Conservation (phyloP, 2,113 vertebrate genomes). For the Mastomys natalensis region DNA sequence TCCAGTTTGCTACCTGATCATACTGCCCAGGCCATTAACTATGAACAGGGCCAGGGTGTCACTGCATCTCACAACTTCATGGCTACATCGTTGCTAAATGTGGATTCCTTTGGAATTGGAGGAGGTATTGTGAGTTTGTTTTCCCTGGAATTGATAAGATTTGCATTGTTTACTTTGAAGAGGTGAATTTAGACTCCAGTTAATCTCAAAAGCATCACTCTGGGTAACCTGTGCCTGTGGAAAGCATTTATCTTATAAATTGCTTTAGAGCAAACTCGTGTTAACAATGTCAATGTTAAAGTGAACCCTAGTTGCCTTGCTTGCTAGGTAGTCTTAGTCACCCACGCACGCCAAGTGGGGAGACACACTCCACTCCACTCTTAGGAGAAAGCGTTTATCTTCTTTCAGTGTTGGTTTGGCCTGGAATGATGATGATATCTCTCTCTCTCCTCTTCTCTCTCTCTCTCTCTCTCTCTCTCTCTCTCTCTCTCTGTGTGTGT, state of each 20-base stretch:
- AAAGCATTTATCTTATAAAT: constrained; percentile 44
- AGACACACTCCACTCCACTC: neutral
- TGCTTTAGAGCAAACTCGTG: constrained; percentile 51
- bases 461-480: neutral
- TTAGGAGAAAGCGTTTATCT: constrained; percentile 33
- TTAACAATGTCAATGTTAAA: constrained; percentile 8
- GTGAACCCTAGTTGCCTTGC: neutral
- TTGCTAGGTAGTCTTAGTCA: constrained; percentile 26
- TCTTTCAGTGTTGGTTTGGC: constrained; percentile 51
- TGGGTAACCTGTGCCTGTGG: neutral
- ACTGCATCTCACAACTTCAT: neutral
- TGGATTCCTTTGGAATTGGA: constrained; percentile 50
- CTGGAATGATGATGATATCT: constrained; percentile 65
- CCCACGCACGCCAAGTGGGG: neutral
- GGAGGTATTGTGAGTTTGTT: constrained; percentile 16
- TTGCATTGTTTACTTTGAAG: constrained; percentile 58
- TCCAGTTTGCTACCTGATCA: constrained; percentile 53
- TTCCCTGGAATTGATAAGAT: constrained; percentile 49
- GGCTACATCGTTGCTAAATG: constrained; percentile 11
- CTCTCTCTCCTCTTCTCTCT: too few relatives aligned
- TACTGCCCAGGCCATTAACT: constrained; percentile 34
- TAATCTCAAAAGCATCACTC: constrained; percentile 46
- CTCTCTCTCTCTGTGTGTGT: too few relatives aligned
- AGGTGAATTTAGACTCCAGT: constrained; percentile 25
- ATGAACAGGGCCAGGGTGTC: neutral